Evolutionary conservation across 2,888 invertebrate genomes (phyloP), one percentile per base, ranked within the genome.

Genomic region (Agapostemon virescens): DNA sequence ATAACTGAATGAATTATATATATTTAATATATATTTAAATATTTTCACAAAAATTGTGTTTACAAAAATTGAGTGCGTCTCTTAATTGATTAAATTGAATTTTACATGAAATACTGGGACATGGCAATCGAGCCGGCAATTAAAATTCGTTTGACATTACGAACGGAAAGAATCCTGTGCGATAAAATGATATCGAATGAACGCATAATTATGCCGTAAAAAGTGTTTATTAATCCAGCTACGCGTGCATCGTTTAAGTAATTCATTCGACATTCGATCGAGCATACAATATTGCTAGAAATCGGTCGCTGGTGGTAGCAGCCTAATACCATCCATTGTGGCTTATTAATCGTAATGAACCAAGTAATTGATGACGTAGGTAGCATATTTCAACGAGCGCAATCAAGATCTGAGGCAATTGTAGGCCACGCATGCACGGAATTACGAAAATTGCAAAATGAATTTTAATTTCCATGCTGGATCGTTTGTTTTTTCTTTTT

Each of bases 361-460:
- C 63, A 13, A 45, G 42, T 75, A 75, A 78, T 55, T 52, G 64
- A 63, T 67, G 52, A 42, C 23, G 67, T 15, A n/a, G n/a, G 52
- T 74, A 30, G 42, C 26, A 23, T 45, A 30, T n/a, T 42, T 2
- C 40, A 42, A 55, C 66, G 55, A 30, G 55, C 17, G 67, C 15
- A 58, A 67, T 49, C 45, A 45, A 74, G 68, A 61, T 20, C 69
- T 23, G 15, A 26, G 58, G 45, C 23, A 33, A 40, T 58, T 40
- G 49, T 9, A 52, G 33, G 20, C 33, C 23, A 33, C 42, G 30
- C 63, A 45, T 45, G 58, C 45, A 11, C 30, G 36, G 63, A 36
- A 61, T 63, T 26, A 13, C 20, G 33, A 20, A 71, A 33, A 61
- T 45, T 42, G 1, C 11, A 1, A 20, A n/a, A 30, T 36, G 23